Base-by-base conservation (phyloP, 2,113 vertebrate species). In the Tachysurus vachellii region DNA sequence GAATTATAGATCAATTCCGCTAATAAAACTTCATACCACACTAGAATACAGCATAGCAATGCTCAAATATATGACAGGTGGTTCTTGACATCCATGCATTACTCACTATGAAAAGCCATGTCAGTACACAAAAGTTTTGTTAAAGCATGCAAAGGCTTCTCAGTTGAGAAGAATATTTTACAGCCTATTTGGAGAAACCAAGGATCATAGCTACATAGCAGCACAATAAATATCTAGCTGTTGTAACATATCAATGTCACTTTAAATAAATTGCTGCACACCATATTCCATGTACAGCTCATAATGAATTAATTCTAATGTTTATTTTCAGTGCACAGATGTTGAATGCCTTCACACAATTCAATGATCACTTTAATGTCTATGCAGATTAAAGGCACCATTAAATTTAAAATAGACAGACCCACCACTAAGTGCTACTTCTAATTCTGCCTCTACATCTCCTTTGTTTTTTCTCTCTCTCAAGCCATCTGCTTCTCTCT, bases 401-500 rank as follows among this genome's bases (percentile, higher is more conserved):
- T 80, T 56, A 36, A 21, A 80, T 80, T 31, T 57, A 80, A 80
- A 80, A 57, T 57, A 57, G 28, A 36, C 47, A 59, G 54, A 11
- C 54, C 16, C 21, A 53, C 80, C 59, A 82, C 36, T 44, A 44
- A 68, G 57, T 26, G 1, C 36, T 64, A 70, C 42, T 57, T 73
- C 17, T 14, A 17, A 53, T 16, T 28, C 16, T 36, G 13, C 9
- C 2, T 1, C 0, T 17, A 21, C n/a, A 14, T 76, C 70, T 75
- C 73, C 28, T 13, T 80, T 50, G 53, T 36, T 73, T 0, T 79
- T 11, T 87, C 57, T 80, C 28, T 68, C 73, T 79, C 77, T 87
- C 62, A 36, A 71, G 75, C 90, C 89, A 91, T 91, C 86, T 90
- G 87, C 70, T 83, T 61, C 50, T 85, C 53, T 71, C 73, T 57